A percentile compares a stretch with the other conserved stretches of the same genome.
phyloP scores from a whole-genome alignment of 2,888 invertebrate species.

The Leptinotarsa rubiginosa region DNA sequence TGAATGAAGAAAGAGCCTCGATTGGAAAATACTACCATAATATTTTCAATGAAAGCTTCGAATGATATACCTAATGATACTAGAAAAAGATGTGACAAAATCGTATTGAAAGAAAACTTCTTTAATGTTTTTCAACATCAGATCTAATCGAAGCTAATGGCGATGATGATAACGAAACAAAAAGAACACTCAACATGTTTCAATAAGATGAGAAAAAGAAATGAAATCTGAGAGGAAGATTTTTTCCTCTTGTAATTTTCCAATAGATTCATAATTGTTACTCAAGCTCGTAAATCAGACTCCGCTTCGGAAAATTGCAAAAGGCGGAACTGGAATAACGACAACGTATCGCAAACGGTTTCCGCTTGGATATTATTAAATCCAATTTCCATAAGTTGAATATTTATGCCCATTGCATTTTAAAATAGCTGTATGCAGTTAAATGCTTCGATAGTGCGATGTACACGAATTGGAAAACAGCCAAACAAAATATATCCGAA shows the following conservation, averaged over 20 bases:
- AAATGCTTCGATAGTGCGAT: slow-evolving; percentile 53
- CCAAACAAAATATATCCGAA: slow-evolving; percentile 54
- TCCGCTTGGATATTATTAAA: slow-evolving; percentile 51
- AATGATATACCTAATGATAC: too few relatives aligned
- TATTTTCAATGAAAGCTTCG: too few relatives aligned
- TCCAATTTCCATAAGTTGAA: slow-evolving; percentile 53
- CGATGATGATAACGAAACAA: background rate
- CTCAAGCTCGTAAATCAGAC: slow-evolving; percentile 39
- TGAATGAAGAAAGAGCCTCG: too few relatives aligned
- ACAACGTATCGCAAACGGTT: slow-evolving; percentile 46
- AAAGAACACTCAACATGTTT: background rate
- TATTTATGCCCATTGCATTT: slow-evolving; percentile 53
- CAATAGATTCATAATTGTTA: slow-evolving; percentile 42
- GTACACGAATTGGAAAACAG: slow-evolving; percentile 58
- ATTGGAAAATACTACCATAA: too few relatives aligned
- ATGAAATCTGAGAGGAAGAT: background rate
- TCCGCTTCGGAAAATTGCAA: slow-evolving; percentile 39
- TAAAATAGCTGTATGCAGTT: slow-evolving; percentile 53
- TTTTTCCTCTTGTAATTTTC: slow-evolving; percentile 39
- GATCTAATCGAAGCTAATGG: background rate
- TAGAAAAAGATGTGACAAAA: too few relatives aligned
- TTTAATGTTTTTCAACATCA: background rate
- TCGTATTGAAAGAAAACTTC: background rate
- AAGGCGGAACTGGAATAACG: slow-evolving; percentile 41
- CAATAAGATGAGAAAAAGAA: background rate